Percentiles rank a stretch among this genome's conserved stretches.
phyloP scores from a whole-genome alignment of 2,888 invertebrate species.

The Pollenia labialis region DNA sequence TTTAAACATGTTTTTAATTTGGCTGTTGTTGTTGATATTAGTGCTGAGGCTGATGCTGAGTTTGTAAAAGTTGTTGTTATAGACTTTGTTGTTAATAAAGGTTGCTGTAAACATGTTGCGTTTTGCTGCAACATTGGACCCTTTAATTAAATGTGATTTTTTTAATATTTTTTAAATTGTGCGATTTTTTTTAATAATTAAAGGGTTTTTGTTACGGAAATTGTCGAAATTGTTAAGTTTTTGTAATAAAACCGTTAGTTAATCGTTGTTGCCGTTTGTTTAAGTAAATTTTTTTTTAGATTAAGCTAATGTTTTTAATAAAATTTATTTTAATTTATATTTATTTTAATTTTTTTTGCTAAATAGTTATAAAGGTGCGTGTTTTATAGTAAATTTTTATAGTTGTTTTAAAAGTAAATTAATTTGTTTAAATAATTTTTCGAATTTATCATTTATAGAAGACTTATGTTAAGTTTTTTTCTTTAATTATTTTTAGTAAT shows the following conservation, averaged over 20 bases:
- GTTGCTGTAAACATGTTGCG: constrained; percentile 69
- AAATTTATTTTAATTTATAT: constrained; percentile 6
- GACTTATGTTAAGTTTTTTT: constrained; percentile 57
- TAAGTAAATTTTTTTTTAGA: constrained; percentile 19
- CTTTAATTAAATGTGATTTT: constrained; percentile 40
- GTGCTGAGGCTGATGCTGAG: constrained; percentile 50
- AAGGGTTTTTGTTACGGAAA: constrained; percentile 14
- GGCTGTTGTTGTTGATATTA: constrained; percentile 69
- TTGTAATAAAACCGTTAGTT: constrained; percentile 76
- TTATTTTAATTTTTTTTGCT: constrained; percentile 34
- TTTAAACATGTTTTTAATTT: constrained; percentile 43
- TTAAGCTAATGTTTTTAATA: constrained; percentile 11
- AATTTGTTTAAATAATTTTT: constrained; percentile 31
- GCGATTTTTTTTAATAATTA: constrained; percentile 42
- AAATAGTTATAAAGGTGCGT: constrained; percentile 59
- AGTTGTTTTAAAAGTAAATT: constrained; percentile 28
- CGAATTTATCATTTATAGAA: constrained; percentile 50
- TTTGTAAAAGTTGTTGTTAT: constrained; percentile 29
- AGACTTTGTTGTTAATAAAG: constrained; percentile 44
- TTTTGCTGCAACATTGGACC: constrained; percentile 74
- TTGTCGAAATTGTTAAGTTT: constrained; percentile 42
- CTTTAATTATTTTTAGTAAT: constrained; percentile 34
- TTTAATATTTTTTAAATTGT: constrained; percentile 48
- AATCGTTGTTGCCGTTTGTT: constrained; percentile 61
- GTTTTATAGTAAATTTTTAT: constrained; percentile 40